phyloP scores from a whole-genome alignment of 2,888 invertebrate species.

The Calliscelio sp. region DNA sequence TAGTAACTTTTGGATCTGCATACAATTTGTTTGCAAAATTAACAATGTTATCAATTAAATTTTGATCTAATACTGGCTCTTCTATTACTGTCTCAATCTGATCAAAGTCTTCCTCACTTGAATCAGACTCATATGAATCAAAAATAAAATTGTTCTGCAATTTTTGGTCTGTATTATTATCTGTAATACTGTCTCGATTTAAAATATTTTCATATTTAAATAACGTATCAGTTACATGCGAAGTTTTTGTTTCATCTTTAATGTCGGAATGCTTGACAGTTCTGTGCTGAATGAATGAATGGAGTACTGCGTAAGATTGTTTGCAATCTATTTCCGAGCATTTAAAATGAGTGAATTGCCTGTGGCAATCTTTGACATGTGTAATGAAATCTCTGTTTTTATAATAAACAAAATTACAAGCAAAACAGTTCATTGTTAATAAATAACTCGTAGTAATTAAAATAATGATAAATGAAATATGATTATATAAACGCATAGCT shows the following conservation, averaged over 20 bases:
- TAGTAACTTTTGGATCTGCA: conserved; percentile 10
- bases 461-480: neutral
- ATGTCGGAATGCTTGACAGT: too few relatives aligned
- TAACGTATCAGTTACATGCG: neutral
- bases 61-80: neutral
- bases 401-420: too few relatives aligned
- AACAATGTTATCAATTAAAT: neutral
- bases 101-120: conserved; percentile 23
- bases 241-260: neutral
- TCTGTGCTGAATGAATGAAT: too few relatives aligned
- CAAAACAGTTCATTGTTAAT: conserved; percentile 19
- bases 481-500: neutral
- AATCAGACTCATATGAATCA: conserved; percentile 15
- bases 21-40: conserved; percentile 17
- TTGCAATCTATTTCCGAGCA: too few relatives aligned
- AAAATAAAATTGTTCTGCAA: conserved; percentile 23
- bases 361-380: too few relatives aligned
- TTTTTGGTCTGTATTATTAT: neutral
- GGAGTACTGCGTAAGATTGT: too few relatives aligned
- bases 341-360: too few relatives aligned
- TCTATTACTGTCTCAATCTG: neutral
- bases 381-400: too few relatives aligned
- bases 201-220: neutral
- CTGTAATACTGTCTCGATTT: neutral
- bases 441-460: neutral